Conservation (phyloP, 2,113 vertebrate species). For the Cynopterus brachyotis region DNA sequence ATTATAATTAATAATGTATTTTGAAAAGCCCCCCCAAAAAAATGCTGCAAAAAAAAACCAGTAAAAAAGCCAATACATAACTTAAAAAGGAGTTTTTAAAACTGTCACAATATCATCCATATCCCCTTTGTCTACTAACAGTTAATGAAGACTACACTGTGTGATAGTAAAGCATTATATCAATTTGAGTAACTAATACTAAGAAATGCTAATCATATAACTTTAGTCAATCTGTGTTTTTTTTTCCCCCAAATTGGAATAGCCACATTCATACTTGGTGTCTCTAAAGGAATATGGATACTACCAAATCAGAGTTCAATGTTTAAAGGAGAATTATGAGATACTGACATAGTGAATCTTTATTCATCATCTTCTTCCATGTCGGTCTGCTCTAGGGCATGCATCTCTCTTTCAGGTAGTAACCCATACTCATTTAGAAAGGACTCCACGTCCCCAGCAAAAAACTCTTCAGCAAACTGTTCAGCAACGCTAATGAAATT, state of each 20-base stretch:
- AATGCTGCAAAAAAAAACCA: background rate
- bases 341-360: conserved; percentile 3
- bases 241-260: conserved; percentile 19
- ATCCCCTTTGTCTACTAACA: background rate
- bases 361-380: conserved; percentile 88
- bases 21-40: background rate
- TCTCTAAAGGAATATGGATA: conserved; percentile 73
- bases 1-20: conserved; percentile 10
- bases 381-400: conserved; percentile 80
- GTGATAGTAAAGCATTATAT: conserved; percentile 46
- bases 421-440: conserved; percentile 97
- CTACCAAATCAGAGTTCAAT: conserved; percentile 35
- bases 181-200: conserved; percentile 37
- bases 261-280: background rate
- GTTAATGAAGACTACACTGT: background rate
- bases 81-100: conserved; percentile 45
- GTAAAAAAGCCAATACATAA: conserved; percentile 6
- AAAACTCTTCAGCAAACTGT: conserved; percentile 94
- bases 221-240: conserved; percentile 47
- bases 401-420: conserved; percentile 91
- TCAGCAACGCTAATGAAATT: conserved; percentile 94
- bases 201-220: background rate
- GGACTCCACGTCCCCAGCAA: conserved; percentile 93
- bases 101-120: background rate
- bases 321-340: conserved; percentile 24